A percentile compares a stretch with the other conserved stretches of the same genome.
Evolutionary conservation across 2,797 vertebrate genomes (phyloP).

Genomic region (Typhlichthys eigenmanni): DNA sequence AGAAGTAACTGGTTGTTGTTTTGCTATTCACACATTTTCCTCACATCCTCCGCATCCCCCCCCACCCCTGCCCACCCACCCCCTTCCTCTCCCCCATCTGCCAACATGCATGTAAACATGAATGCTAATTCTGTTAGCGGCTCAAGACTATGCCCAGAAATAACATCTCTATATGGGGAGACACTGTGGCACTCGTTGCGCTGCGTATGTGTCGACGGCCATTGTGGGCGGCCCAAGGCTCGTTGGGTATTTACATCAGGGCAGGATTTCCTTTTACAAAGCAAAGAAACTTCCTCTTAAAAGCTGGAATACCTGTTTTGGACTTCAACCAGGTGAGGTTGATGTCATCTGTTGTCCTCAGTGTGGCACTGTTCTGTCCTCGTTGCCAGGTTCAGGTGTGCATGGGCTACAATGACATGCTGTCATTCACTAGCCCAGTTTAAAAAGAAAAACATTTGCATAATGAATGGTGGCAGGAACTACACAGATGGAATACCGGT

Average conservation of each 20-base stretch:
- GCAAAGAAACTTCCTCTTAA: slow-evolving; percentile 46
- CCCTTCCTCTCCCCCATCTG: slow-evolving; percentile 12
- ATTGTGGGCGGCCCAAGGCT: slow-evolving; percentile 72
- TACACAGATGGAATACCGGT: not conserved
- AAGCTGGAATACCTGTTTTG: slow-evolving; percentile 45
- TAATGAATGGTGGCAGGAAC: not conserved
- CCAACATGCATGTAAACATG: slow-evolving; percentile 2
- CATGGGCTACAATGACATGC: not conserved
- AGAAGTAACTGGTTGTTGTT: slow-evolving; percentile 6
- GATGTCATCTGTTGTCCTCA: not conserved
- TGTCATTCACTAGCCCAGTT: not conserved
- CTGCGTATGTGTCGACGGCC: slow-evolving; percentile 70
- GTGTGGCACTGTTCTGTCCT: not conserved
- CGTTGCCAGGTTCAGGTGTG: too few relatives aligned
- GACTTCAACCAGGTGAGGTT: slow-evolving; percentile 53
- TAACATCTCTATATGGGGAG: slow-evolving; percentile 20
- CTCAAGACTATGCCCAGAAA: slow-evolving; percentile 28
- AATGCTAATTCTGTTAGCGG: slow-evolving; percentile 17
- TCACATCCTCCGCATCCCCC: not conserved
- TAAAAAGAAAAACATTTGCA: not conserved
- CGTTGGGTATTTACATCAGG: slow-evolving; percentile 60
- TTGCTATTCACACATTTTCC: slow-evolving; percentile 8
- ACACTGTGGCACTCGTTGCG: slow-evolving; percentile 56
- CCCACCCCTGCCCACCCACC: slow-evolving; percentile 6
- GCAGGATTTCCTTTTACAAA: slow-evolving; percentile 49